A percentile compares a stretch with the other conserved stretches of the same genome.
phyloP scores from a whole-genome alignment of 1,140 invertebrate genomes.

The Drosophila virilis region DNA sequence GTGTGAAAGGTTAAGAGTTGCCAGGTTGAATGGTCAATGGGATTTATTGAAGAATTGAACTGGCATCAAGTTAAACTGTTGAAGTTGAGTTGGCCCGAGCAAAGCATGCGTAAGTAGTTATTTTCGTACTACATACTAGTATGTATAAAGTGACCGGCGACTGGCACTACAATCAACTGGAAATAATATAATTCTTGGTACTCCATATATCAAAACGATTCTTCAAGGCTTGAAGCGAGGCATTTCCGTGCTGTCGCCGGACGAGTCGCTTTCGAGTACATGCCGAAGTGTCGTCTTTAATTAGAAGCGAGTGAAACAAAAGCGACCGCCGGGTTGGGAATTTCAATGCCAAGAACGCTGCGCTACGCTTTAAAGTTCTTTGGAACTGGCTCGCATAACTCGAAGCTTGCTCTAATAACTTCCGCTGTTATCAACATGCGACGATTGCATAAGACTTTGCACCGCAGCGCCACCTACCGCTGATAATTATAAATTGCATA shows the following conservation, averaged over 20 bases:
- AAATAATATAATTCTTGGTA: slow-evolving; percentile 49
- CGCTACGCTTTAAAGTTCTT: slow-evolving; percentile 59
- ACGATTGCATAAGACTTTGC: slow-evolving; percentile 31
- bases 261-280: slow-evolving; percentile 46
- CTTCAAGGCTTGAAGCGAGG: slow-evolving; percentile 41
- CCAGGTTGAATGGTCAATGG: slow-evolving; percentile 47
- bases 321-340: slow-evolving; percentile 38
- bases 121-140: neutral
- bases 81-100: neutral
- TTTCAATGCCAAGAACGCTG: slow-evolving; percentile 40
- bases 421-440: slow-evolving; percentile 60
- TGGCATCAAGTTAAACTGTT: slow-evolving; percentile 3
- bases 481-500: slow-evolving; percentile 68
- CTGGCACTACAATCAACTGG: slow-evolving; percentile 23
- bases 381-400: slow-evolving; percentile 68
- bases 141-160: neutral
- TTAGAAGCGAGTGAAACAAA: slow-evolving; percentile 66
- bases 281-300: slow-evolving; percentile 82
- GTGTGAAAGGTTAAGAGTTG: slow-evolving; percentile 64
- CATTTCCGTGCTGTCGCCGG: slow-evolving; percentile 65
- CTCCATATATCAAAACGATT: slow-evolving; percentile 26
- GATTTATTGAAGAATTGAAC: too few species aligned
- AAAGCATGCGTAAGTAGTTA: neutral
- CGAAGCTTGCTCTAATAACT: slow-evolving; percentile 68
- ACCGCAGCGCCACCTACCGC: slow-evolving; percentile 64